Evolutionary conservation across 2,113 vertebrate genomes (phyloP).

Genomic region (Pterocles burchelli): DNA sequence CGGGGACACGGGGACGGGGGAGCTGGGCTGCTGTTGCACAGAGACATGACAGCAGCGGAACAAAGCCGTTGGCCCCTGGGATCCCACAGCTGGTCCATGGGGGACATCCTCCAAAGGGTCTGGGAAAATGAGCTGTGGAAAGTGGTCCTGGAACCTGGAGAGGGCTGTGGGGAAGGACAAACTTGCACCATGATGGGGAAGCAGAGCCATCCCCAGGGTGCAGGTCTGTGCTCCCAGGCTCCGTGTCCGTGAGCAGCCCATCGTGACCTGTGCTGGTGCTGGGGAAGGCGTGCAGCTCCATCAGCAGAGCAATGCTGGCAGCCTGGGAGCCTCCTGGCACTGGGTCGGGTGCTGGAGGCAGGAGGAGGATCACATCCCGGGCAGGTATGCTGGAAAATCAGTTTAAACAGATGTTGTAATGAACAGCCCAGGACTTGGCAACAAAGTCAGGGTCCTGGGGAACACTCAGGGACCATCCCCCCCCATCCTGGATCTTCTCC

Average conservation of each 20-base stretch:
- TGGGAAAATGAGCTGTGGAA: not conserved
- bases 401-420: not conserved
- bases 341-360: rapidly evolving
- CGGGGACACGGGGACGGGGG: rapidly evolving
- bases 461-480: not conserved
- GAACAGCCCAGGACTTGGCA: not conserved
- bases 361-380: not conserved
- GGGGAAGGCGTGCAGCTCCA: not conserved
- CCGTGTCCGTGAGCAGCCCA: not conserved
- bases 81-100: not conserved
- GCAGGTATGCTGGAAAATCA: not conserved
- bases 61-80: not conserved
- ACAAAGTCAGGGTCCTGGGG: not conserved
- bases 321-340: not conserved
- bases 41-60: not conserved
- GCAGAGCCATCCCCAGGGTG: not conserved
- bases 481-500: not conserved
- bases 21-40: not conserved
- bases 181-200: rapidly evolving
- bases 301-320: rapidly evolving
- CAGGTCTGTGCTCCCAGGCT: not conserved
- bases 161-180: not conserved
- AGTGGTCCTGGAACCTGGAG: not conserved
- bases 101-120: not conserved
- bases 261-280: rapidly evolving